A percentile compares a stretch with the other conserved stretches of the same genome.
These are phyloP conservation scores for Eclectus roratus DNA, from an alignment of 2,113 vertebrate species.

Conservation along the genomic window DNA sequence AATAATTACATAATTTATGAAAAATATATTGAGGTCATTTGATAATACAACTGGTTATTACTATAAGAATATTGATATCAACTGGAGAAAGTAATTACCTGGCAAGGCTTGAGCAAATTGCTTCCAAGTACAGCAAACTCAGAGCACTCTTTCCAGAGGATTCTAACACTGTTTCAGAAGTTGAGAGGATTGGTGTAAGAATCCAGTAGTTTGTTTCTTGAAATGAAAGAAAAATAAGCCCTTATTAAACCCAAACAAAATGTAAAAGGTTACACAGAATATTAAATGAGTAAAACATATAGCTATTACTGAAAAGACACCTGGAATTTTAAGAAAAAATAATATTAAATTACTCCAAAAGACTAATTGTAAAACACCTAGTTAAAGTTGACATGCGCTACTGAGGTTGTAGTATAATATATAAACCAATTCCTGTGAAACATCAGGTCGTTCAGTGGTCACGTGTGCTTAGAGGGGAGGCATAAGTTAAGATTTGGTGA, in stretches of 20 bases:
- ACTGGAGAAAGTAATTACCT: constrained; percentile 48
- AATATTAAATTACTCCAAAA: background rate
- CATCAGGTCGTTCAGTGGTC: background rate
- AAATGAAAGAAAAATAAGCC: background rate
- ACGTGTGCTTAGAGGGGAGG: fast-evolving
- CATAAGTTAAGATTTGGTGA: background rate
- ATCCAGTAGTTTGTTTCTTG: background rate
- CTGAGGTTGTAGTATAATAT: background rate
- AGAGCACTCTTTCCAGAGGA: background rate
- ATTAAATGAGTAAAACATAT: background rate
- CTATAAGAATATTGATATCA: constrained; percentile 6
- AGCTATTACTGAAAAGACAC: background rate
- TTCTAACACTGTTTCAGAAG: background rate
- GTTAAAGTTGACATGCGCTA: background rate
- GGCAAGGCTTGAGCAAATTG: constrained; percentile 4
- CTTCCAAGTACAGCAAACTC: constrained; percentile 22
- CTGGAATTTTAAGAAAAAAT: background rate
- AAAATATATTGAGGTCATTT: constrained; percentile 36
- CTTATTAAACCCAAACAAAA: background rate
- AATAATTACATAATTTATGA: constrained; percentile 22
- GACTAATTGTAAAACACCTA: background rate
- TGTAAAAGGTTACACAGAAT: background rate
- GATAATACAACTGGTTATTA: constrained; percentile 24
- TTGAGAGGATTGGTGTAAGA: background rate
- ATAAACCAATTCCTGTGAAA: background rate